These are phyloP conservation scores for Anthonomus grandis DNA, from an alignment of 1,140 invertebrate species.

Conservation along the genomic window DNA sequence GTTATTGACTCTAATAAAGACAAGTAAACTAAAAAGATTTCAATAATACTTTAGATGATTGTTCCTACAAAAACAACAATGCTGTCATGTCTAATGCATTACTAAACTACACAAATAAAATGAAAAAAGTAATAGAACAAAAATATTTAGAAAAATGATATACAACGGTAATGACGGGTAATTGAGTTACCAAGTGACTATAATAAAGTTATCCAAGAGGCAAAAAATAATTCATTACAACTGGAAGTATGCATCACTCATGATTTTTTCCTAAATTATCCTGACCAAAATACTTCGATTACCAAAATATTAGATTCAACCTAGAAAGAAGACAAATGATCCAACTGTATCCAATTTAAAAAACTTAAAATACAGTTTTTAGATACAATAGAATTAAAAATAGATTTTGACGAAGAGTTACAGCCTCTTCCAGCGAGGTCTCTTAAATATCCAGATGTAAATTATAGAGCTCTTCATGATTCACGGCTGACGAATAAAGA, in stretches of 20 bases:
- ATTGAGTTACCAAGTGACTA: neutral
- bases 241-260: neutral
- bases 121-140: constrained; percentile 43
- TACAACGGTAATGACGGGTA: constrained; percentile 18
- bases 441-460: too few species aligned
- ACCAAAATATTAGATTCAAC: neutral
- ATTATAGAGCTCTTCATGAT: too few species aligned
- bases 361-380: neutral
- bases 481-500: too few species aligned
- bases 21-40: neutral
- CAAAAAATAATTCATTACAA: neutral
- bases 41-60: neutral
- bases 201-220: neutral
- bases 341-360: neutral
- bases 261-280: neutral
- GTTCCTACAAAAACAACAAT: constrained; percentile 43
- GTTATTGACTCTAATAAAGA: constrained; percentile 7
- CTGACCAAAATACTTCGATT: neutral
- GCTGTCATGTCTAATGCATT: constrained; percentile 43
- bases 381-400: neutral
- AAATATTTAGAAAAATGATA: constrained; percentile 49
- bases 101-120: constrained; percentile 32
- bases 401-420: neutral
- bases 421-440: too few species aligned
- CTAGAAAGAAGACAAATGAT: neutral